Base-by-base conservation (phyloP, 2,888 invertebrate species). In the Macroteleia sp. region DNA sequence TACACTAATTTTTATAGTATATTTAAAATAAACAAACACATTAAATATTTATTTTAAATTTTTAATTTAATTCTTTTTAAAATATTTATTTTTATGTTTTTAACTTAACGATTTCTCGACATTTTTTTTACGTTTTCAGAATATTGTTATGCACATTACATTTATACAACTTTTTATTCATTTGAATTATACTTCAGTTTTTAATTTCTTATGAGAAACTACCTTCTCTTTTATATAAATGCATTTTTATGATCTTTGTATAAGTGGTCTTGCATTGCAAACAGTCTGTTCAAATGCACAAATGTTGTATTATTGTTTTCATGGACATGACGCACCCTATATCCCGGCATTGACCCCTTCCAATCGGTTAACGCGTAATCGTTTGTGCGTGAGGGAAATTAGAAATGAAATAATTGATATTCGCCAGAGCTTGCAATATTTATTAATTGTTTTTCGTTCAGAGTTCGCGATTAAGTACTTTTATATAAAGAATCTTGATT, bases 271-370 rank as follows among this genome's bases (percentile, higher is more conserved):
- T 8, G 62, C 62, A 62, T 73, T 2, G 50, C 41, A 42, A 64
- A 57, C 10, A 64, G 39, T 8, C 41, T 46, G 42, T 16, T 41
- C 36, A 42, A 59, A 64, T 59, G 52, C 34, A 66, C 64, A 50
- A 73, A 66, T 30, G 52, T 66, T 66, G 28, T 5, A 22, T 57
- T 52, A 57, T 66, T 66, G 52, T 66, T 66, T 74, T 66, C 66
- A 54, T 19, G 74, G 59, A 42, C 66, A 52, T 59, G 66, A 54
- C 73, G 73, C 73, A 52, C 73, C 73, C 73, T 36, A 20, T 9
- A n/a, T 6, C 34, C 39, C 59, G 57, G 54, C 74, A 74, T 74
- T 66, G 74, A 66, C 74, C 66, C 66, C 66, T 42, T 74, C 66
- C 66, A 66, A 66, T 74, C 46, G 52, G 64, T 59, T 54, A 54